Conservation (phyloP, 2,888 invertebrate species). For the Agonopterix arenella region DNA sequence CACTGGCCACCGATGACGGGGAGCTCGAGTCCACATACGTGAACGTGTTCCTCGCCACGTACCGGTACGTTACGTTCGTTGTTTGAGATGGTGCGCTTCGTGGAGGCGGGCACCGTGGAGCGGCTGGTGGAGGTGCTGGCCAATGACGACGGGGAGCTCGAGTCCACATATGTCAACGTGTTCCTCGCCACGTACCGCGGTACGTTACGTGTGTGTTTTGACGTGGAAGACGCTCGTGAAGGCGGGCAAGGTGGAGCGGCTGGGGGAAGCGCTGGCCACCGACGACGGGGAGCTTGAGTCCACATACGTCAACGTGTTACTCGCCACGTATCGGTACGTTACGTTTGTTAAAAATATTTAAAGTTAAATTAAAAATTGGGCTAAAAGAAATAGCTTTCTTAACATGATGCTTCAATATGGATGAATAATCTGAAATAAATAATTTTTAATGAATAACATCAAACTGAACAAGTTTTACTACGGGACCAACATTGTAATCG, state of each 20-base stretch:
- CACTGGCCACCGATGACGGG: constrained; percentile 94
- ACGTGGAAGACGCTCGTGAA: constrained; percentile 99
- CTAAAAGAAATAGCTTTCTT: too few species aligned
- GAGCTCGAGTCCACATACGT: constrained; percentile 98
- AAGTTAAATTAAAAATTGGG: too few species aligned
- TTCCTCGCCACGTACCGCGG: constrained; percentile 96
- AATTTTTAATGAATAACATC: too few species aligned
- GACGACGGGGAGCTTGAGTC: constrained; percentile 98
- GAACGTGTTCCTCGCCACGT: constrained; percentile 97
- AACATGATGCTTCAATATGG: too few species aligned
- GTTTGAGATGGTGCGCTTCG: constrained; percentile 90
- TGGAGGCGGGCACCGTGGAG: constrained; percentile 97
- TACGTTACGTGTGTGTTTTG: constrained; percentile 60
- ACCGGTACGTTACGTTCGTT: constrained; percentile 75
- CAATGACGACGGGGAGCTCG: constrained; percentile 96
- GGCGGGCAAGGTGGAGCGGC: constrained; percentile 94
- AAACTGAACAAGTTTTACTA: too few species aligned
- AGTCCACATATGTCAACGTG: constrained; percentile 98
- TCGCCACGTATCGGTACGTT: constrained; percentile 88
- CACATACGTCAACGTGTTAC: constrained; percentile 97
- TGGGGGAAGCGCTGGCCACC: constrained; percentile 95
- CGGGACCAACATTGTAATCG: too few species aligned
- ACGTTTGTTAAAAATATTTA: too few species aligned
- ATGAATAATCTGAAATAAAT: too few species aligned
- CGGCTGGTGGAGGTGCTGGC: constrained; percentile 95